Conservation (phyloP, 2,888 invertebrate genomes). For the Antheraea assamensis region DNA sequence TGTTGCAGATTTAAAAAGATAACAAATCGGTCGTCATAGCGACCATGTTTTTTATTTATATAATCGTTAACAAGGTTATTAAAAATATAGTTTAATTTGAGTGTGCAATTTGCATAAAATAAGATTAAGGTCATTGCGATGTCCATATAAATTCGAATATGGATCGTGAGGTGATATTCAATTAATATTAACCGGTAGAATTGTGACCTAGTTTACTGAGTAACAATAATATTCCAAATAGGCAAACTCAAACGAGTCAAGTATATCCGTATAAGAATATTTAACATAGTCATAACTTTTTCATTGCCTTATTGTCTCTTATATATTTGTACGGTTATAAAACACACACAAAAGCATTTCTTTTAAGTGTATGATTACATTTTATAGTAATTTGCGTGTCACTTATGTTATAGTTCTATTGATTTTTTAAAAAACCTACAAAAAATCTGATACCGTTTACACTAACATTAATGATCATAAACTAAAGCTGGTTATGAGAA, state of each 20-base stretch:
- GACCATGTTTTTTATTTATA: too few relatives aligned
- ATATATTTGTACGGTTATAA: not conserved
- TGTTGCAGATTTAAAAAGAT: too few relatives aligned
- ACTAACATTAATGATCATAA: too few relatives aligned
- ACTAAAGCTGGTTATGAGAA: too few relatives aligned
- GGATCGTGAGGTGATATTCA: not conserved
- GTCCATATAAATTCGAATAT: not conserved
- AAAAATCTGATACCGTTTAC: too few relatives aligned
- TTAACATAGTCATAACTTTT: not conserved
- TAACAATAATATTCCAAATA: not conserved
- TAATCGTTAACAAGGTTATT: too few relatives aligned
- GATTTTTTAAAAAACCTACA: too few relatives aligned
- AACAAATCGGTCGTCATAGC: too few relatives aligned
- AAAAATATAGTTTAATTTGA: not conserved
- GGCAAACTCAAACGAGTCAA: not conserved
- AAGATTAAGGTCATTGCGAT: not conserved
- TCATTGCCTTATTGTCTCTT: not conserved
- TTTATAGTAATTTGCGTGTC: too few relatives aligned
- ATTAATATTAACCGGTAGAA: not conserved
- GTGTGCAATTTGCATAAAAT: not conserved
- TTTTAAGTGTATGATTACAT: too few relatives aligned
- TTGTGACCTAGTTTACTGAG: constrained; percentile 1
- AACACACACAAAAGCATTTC: too few relatives aligned
- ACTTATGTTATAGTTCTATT: too few relatives aligned
- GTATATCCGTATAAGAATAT: not conserved